Evolutionary conservation across 2,888 invertebrate species (phyloP), one percentile per base, ranked within the genome.

Genomic region (Azorinus chamasolen): DNA sequence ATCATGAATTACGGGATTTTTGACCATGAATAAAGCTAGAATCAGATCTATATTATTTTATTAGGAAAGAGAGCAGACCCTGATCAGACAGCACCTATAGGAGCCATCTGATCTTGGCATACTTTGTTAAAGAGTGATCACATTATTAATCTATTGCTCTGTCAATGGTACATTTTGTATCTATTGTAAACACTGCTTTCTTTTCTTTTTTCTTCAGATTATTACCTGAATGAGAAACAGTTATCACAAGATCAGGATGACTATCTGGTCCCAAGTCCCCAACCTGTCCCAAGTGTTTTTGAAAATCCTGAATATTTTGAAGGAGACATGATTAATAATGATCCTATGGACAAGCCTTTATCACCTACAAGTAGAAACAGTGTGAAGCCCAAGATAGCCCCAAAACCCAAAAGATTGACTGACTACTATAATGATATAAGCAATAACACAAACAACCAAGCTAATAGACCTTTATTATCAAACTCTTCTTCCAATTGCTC

Each of bases 261-360:
- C 62, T 74, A 74, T 50, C 43, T 71, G 8, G 63, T 72, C 41
- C 74, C 79, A n/a, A 74, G 45, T 24, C 59, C 53, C 25, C n/a
- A 51, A 41, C 10, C 55, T 32, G 66, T 51, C 45, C 73, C 59
- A 5, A 59, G 50, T 50, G 54, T 63, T 12, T 79, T 85, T 71
- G 81, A 86, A 72, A 86, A 86, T 80, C 85, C 82, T 5, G 85
- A 86, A 74, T 86, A 86, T 65, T 86, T 86, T 54, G 85, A 84
- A 12, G 75, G 70, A 24, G 75, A 72, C 45, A 51, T 51, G 18
- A 20, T 32, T 39, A 24, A 37, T 27, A 48, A 24, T 14, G 25
- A 18, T 41, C 39, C 45, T n/a, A 57, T 25, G 20, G 39, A 27
- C 22, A 24, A 25, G 39, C 41, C 45, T 10, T 10, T 37, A 46